Evolutionary conservation across 1,140 invertebrate genomes (phyloP).

Genomic region (Ceratosolen fusciceps): DNA sequence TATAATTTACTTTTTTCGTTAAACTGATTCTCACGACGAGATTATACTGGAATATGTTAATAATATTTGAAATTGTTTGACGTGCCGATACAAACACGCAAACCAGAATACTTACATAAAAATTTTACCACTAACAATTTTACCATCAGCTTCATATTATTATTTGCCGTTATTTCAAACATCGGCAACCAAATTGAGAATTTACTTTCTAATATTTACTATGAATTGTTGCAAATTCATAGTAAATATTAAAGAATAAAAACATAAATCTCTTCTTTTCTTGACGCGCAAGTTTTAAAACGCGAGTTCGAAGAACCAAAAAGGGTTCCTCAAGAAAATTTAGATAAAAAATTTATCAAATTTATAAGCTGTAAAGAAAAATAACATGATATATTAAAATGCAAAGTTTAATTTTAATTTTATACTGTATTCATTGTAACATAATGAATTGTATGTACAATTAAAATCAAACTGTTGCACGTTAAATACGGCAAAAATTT

Average conservation of each 20-base stretch:
- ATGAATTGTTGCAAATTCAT: constrained; percentile 39
- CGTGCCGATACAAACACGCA: constrained; percentile 69
- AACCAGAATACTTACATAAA: constrained; percentile 65
- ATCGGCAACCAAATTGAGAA: no score
- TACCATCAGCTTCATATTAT: constrained; percentile 45
- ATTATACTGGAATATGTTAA: constrained; percentile 32
- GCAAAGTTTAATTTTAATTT: no score
- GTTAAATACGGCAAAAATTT: no score
- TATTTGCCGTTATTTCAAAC: neutral
- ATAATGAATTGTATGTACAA: no score
- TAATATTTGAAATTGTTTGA: constrained; percentile 54
- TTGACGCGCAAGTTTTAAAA: constrained; percentile 12
- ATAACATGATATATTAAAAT: no score
- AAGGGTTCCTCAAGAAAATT: constrained; percentile 1
- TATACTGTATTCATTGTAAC: no score
- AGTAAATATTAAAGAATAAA: constrained; percentile 34
- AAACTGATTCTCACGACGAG: constrained; percentile 38
- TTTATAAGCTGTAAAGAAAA: no score
- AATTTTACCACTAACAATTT: constrained; percentile 39
- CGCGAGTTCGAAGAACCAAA: constrained; percentile 37
- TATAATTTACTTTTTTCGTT: neutral
- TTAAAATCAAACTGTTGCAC: no score
- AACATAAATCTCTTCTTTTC: constrained; percentile 12
- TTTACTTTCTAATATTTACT: constrained; percentile 28
- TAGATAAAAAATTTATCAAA: constrained; percentile 32